Percentiles rank a stretch among this genome's conserved stretches.
These are phyloP conservation scores for Amiota communis DNA, from an alignment of 2,888 invertebrate genomes.

Conservation along the genomic window DNA sequence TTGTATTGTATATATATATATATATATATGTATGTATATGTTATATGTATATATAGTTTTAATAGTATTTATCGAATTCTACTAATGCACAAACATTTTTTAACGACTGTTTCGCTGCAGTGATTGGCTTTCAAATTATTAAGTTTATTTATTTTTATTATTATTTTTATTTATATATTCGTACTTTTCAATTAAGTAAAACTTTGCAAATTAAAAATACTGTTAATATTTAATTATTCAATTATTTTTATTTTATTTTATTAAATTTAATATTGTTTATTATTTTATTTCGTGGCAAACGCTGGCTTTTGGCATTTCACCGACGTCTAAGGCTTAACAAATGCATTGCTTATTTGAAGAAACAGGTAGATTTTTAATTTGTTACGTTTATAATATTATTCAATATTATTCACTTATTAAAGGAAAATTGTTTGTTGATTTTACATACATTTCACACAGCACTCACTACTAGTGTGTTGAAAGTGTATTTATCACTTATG, in stretches of 20 bases:
- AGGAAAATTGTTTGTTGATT: neutral
- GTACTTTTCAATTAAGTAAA: neutral
- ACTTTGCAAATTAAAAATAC: conserved; percentile 1
- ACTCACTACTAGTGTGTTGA: no score
- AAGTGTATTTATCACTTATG: no score
- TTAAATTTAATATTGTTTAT: neutral
- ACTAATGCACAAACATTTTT: conserved; percentile 26
- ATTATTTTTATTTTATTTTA: conserved; percentile 1
- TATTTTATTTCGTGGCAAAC: conserved; percentile 1
- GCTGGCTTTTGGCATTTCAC: neutral
- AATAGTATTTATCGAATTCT: neutral
- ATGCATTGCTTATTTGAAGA: conserved; percentile 12
- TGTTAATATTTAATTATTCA: neutral
- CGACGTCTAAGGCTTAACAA: conserved; percentile 2
- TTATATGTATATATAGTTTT: no score
- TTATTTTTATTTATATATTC: neutral
- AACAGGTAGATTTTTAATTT: neutral
- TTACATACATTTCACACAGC: no score
- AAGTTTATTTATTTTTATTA: neutral
- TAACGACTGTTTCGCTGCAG: conserved; percentile 23
- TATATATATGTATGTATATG: no score
- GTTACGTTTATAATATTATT: conserved; percentile 6
- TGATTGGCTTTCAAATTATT: conserved; percentile 16
- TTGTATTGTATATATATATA: no score
- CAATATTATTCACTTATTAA: neutral